Percentiles rank a stretch among this genome's conserved stretches.
Conservation (phyloP, 2,797 vertebrate species). For the Chanos chanos region DNA sequence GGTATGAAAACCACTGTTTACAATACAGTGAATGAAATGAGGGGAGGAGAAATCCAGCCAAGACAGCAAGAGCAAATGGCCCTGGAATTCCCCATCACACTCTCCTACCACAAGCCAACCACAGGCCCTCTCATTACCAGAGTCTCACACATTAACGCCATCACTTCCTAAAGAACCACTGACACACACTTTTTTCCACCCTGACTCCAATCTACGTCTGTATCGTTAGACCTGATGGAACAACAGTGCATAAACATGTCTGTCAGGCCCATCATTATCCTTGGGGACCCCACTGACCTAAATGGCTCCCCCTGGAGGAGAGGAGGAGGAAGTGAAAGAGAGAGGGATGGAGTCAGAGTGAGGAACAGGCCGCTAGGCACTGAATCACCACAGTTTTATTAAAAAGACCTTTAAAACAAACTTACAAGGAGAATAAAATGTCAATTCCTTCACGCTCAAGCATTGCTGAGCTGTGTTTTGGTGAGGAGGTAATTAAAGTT, state of each 20-base stretch:
- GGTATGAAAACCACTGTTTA: constrained; percentile 37
- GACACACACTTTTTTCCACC: no score
- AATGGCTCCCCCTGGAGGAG: background rate
- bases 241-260: no score
- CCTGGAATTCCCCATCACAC: constrained; percentile 42
- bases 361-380: background rate
- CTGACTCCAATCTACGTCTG: no score
- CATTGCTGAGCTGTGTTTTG: constrained; percentile 19
- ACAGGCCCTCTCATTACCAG: constrained; percentile 23
- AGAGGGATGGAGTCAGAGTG: background rate
- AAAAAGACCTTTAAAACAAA: constrained; percentile 27
- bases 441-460: constrained; percentile 3
- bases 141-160: constrained; percentile 14
- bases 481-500: constrained; percentile 18
- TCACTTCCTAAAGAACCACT: no score
- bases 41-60: constrained; percentile 24
- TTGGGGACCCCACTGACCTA: no score
- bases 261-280: no score
- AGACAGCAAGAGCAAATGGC: constrained; percentile 32
- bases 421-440: background rate
- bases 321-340: background rate
- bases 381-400: constrained; percentile 34
- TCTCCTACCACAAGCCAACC: constrained; percentile 20
- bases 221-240: no score
- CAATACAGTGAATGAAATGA: constrained; percentile 37